Conservation (phyloP, 2,797 vertebrate species). For the Danio aesculapii region DNA sequence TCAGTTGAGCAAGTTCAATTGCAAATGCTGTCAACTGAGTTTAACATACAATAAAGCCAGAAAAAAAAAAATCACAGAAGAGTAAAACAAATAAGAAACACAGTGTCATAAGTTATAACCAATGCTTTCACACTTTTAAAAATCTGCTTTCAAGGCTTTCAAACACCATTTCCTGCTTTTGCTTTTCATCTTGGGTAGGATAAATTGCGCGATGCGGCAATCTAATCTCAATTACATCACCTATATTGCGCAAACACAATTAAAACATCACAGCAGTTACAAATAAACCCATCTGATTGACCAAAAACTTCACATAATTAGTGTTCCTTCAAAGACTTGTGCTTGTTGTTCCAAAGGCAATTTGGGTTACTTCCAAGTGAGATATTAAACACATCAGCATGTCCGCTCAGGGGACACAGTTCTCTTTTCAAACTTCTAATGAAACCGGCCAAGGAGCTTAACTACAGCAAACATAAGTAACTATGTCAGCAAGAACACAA, state of each 20-base stretch:
- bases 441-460: conserved; percentile 28
- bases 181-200: not conserved
- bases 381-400: conserved; percentile 44
- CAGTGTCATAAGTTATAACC: not conserved
- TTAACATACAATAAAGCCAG: too few relatives aligned
- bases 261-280: conserved; percentile 40
- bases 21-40: too few relatives aligned
- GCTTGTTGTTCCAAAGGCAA: conserved; percentile 32
- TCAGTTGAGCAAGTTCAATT: too few relatives aligned
- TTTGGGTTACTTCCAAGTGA: conserved; percentile 24
- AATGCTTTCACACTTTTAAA: not conserved
- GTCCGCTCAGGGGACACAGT: conserved; percentile 24
- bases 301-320: conserved; percentile 52
- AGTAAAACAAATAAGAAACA: too few relatives aligned
- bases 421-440: conserved; percentile 33
- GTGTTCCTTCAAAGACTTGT: conserved; percentile 8
- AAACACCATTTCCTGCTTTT: not conserved
- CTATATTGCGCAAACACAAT: conserved; percentile 14
- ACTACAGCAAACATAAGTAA: conserved; percentile 29
- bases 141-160: not conserved
- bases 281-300: conserved; percentile 35
- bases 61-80: not conserved
- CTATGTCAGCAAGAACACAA: conserved; percentile 42
- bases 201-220: not conserved
- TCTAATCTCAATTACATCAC: conserved; percentile 20